Conservation (phyloP, 2,113 vertebrate species). For the Apodemus speciosus region DNA sequence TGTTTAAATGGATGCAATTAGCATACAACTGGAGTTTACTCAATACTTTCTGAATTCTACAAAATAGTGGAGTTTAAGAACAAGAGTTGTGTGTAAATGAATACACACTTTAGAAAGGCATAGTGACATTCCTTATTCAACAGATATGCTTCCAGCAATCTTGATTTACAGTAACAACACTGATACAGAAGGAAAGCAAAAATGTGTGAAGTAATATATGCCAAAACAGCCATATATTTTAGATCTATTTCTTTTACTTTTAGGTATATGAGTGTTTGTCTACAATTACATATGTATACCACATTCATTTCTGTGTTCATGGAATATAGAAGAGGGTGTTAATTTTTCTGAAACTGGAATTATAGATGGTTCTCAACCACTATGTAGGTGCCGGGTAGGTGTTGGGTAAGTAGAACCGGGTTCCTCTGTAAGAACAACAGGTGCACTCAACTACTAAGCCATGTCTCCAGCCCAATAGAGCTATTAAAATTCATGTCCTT, state of each 20-base stretch:
- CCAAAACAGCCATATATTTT: neutral
- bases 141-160: neutral
- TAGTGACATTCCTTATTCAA: neutral
- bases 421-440: neutral
- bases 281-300: neutral
- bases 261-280: neutral
- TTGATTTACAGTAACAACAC: neutral
- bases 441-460: neutral
- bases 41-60: conserved; percentile 19
- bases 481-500: neutral
- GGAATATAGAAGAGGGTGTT: neutral
- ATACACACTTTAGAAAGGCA: conserved; percentile 4
- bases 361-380: neutral
- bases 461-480: neutral
- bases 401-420: neutral
- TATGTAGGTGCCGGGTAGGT: neutral
- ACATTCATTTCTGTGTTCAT: neutral
- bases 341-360: neutral
- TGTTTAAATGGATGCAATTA: neutral
- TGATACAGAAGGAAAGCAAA: conserved; percentile 28
- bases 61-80: conserved; percentile 4
- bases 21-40: neutral
- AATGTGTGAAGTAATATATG: neutral
- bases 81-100: neutral
- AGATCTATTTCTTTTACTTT: neutral